These are phyloP conservation scores for Sebastes nivosus DNA, from an alignment of 2,797 vertebrate species.

Conservation along the genomic window DNA sequence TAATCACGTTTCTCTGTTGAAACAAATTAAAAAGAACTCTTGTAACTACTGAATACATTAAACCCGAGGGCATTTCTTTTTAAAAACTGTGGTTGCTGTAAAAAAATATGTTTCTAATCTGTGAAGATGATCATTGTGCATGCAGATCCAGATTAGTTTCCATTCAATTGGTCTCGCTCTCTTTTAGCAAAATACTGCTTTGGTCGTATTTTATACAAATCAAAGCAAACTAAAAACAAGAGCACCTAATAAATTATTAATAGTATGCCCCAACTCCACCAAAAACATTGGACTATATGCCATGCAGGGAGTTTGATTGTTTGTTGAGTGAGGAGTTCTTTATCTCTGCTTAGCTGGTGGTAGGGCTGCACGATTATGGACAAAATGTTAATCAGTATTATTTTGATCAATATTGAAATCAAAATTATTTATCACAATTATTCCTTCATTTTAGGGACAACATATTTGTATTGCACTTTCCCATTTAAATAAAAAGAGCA, in stretches of 20 bases:
- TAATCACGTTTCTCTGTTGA: not conserved
- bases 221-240: conserved; percentile 20
- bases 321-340: not conserved
- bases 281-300: not conserved
- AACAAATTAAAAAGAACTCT: not conserved
- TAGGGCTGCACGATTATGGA: too few species aligned
- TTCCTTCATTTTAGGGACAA: too few species aligned
- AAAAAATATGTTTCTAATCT: conserved; percentile 21
- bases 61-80: not conserved
- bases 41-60: not conserved
- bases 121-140: conserved; percentile 19
- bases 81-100: not conserved
- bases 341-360: too few species aligned
- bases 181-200: conserved; percentile 14
- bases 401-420: too few species aligned
- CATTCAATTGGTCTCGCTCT: not conserved
- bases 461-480: too few species aligned
- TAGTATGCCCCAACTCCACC: not conserved
- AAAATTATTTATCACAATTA: too few species aligned
- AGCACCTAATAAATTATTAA: conserved; percentile 15
- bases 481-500: too few species aligned
- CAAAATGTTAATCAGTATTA: too few species aligned
- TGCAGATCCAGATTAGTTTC: not conserved
- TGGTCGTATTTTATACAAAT: conserved; percentile 14
- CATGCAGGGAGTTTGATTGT: not conserved